phyloP scores from a whole-genome alignment of 2,113 vertebrate species.

The Vanacampus margaritifer region DNA sequence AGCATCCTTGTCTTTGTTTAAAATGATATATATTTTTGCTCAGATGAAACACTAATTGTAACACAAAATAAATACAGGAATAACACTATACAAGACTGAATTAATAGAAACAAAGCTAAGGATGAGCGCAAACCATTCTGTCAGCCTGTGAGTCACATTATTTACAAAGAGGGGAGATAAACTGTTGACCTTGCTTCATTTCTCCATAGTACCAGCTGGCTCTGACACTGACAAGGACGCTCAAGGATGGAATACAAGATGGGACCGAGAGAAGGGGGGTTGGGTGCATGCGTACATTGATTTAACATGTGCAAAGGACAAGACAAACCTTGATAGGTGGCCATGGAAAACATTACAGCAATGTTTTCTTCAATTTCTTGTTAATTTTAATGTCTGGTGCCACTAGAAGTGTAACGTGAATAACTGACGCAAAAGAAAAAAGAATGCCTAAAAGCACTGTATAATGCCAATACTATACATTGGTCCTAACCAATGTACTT shows the following conservation, averaged over 20 bases:
- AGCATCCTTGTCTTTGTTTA: too few relatives aligned
- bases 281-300: background rate
- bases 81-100: slow-evolving; percentile 22
- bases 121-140: slow-evolving; percentile 23
- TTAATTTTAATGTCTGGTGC: too few relatives aligned
- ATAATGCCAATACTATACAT: too few relatives aligned
- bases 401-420: too few relatives aligned
- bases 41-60: slow-evolving; percentile 42
- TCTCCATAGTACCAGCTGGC: slow-evolving; percentile 46
- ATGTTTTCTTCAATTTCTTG: too few relatives aligned
- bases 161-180: slow-evolving; percentile 67
- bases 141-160: slow-evolving; percentile 64
- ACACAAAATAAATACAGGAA: slow-evolving; percentile 14
- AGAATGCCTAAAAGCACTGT: too few relatives aligned
- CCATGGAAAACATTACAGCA: too few relatives aligned
- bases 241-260: slow-evolving; percentile 40
- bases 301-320: background rate
- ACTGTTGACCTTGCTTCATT: slow-evolving; percentile 65
- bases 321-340: background rate
- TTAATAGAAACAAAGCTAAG: background rate
- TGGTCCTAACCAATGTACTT: too few relatives aligned
- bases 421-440: too few relatives aligned
- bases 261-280: background rate
- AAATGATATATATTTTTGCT: slow-evolving; percentile 30
- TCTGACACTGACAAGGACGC: slow-evolving; percentile 55